These are phyloP conservation scores for Strigamia transsilvanica DNA, from an alignment of 2,888 invertebrate genomes.

Conservation along the genomic window DNA sequence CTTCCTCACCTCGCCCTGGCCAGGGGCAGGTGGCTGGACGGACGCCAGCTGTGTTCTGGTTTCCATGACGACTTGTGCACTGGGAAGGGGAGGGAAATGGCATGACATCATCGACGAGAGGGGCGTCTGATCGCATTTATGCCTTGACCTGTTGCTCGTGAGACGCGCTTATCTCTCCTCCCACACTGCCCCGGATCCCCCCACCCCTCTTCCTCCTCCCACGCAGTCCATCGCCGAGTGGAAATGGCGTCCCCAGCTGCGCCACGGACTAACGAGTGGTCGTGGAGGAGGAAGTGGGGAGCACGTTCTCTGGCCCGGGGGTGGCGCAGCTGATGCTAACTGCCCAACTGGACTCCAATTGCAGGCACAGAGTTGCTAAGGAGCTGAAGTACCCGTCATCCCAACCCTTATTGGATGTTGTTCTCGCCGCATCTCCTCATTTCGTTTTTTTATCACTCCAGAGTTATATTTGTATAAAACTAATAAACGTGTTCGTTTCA, in stretches of 20 bases:
- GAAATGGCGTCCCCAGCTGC: slow-evolving; percentile 48
- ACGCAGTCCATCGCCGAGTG: slow-evolving; percentile 33
- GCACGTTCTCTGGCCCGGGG: slow-evolving; percentile 44
- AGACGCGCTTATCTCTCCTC: slow-evolving; percentile 50
- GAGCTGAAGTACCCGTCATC: slow-evolving; percentile 28
- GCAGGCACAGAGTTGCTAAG: slow-evolving; percentile 45
- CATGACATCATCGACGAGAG: slow-evolving; percentile 43
- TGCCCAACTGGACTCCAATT: slow-evolving; percentile 49
- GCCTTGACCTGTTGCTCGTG: slow-evolving; percentile 33
- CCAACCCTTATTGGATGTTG: slow-evolving; percentile 26
- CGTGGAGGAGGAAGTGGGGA: slow-evolving; percentile 50
- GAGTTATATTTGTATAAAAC: slow-evolving; percentile 36
- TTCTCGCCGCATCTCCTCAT: slow-evolving; percentile 24
- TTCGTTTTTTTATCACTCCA: slow-evolving; percentile 22
- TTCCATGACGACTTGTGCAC: slow-evolving; percentile 36
- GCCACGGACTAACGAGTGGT: slow-evolving; percentile 45
- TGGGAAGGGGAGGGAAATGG: slow-evolving; percentile 7
- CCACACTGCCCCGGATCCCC: slow-evolving; percentile 40
- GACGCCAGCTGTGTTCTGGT: slow-evolving; percentile 43
- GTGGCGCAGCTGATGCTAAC: slow-evolving; percentile 45
- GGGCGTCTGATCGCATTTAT: slow-evolving; percentile 48
- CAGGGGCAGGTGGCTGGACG: slow-evolving; percentile 45
- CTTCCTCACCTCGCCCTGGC: slow-evolving; percentile 49
- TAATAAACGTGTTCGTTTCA: slow-evolving; percentile 34
- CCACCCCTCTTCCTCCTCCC: slow-evolving; percentile 24